Percentiles rank a stretch among this genome's conserved stretches.
These are phyloP conservation scores for Polyergus mexicanus DNA, from an alignment of 1,140 invertebrate species.

Conservation along the genomic window DNA sequence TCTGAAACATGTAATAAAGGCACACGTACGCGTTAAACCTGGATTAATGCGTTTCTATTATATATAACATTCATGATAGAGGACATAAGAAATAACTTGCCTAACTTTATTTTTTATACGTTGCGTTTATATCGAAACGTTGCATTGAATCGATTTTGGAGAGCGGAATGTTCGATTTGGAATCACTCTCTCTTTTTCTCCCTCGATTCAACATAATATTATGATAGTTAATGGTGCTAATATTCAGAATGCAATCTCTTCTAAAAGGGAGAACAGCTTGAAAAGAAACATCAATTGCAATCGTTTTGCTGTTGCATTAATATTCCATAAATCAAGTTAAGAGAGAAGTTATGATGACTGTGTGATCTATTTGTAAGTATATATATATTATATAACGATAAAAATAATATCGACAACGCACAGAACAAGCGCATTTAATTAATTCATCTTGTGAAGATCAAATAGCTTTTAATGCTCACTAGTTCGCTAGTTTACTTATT, in stretches of 20 bases:
- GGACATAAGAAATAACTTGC: constrained; percentile 63
- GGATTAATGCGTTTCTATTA: constrained; percentile 44
- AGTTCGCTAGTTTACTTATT: constrained; percentile 70
- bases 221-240: constrained; percentile 31
- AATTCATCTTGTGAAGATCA: constrained; percentile 63
- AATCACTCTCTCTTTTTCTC: constrained; percentile 11
- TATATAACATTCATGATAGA: constrained; percentile 55
- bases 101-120: constrained; percentile 75
- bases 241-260: constrained; percentile 29
- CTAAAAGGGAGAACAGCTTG: constrained; percentile 20
- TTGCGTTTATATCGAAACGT: constrained; percentile 65
- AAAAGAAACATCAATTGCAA: constrained; percentile 28
- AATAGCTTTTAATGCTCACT: constrained; percentile 67
- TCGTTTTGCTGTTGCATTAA: constrained; percentile 30
- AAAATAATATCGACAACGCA: constrained; percentile 64
- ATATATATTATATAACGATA: background rate
- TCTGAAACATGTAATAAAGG: background rate
- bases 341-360: constrained; percentile 12
- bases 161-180: background rate
- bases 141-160: constrained; percentile 49
- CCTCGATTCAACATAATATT: constrained; percentile 33
- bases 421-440: constrained; percentile 62
- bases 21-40: background rate
- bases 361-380: constrained; percentile 11
- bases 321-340: constrained; percentile 47